Evolutionary conservation across 2,797 vertebrate genomes (phyloP).

Genomic region (Peromyscus attwateri): DNA sequence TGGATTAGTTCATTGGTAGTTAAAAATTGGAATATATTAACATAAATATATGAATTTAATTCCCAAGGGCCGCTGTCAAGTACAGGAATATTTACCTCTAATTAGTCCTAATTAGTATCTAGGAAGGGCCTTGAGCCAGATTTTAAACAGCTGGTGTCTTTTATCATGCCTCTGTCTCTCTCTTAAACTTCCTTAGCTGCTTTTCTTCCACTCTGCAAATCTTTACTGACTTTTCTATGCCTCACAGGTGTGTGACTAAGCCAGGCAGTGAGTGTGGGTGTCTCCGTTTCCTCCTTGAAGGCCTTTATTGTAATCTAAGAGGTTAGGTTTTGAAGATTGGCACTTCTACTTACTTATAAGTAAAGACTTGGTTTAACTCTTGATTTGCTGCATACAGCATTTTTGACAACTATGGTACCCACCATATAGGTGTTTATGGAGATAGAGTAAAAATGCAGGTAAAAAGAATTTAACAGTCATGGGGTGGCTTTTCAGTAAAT

Average conservation of each 20-base stretch:
- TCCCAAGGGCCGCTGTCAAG: background rate
- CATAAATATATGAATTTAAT: background rate
- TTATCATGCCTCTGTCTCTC: slow-evolving; percentile 24
- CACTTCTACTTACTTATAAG: slow-evolving; percentile 8
- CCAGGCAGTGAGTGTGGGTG: background rate
- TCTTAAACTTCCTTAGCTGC: background rate
- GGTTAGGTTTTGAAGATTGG: slow-evolving; percentile 4
- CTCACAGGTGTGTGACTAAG: background rate
- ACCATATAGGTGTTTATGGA: background rate
- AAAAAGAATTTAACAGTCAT: background rate
- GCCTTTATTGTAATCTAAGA: slow-evolving; percentile 11
- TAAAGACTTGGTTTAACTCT: background rate
- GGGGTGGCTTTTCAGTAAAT: slow-evolving; percentile 37
- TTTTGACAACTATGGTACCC: background rate
- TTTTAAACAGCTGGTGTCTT: slow-evolving; percentile 41
- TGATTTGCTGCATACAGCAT: background rate
- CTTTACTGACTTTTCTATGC: slow-evolving; percentile 13
- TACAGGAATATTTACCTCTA: slow-evolving; percentile 44
- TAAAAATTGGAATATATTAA: slow-evolving; percentile 45
- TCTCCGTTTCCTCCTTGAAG: slow-evolving; percentile 17
- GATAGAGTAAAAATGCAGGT: slow-evolving; percentile 10
- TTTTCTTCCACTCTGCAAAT: slow-evolving; percentile 40
- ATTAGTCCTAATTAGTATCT: slow-evolving; percentile 58
- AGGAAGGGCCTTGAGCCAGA: slow-evolving; percentile 19
- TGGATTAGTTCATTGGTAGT: background rate